These are phyloP conservation scores for Bombus confusus DNA, from an alignment of 1,140 invertebrate genomes.

Conservation along the genomic window DNA sequence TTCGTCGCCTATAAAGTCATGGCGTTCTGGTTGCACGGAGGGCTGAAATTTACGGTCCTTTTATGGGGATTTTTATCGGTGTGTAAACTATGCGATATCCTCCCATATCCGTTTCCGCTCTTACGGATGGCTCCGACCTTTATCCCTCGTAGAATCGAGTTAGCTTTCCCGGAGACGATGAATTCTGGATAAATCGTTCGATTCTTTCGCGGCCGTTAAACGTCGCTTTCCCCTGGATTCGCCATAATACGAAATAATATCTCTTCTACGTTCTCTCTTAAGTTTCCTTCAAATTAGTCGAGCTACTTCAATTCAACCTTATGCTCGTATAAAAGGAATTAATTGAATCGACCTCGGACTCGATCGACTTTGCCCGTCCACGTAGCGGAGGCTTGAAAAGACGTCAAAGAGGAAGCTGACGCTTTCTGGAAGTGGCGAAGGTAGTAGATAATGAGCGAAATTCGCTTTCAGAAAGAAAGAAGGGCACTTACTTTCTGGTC, in stretches of 20 bases:
- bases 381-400: too few relatives aligned
- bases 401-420: too few relatives aligned
- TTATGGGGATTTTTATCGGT: conserved; percentile 78
- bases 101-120: conserved; percentile 71
- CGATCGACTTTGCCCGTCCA: too few relatives aligned
- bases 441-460: too few relatives aligned
- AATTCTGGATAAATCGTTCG: conserved; percentile 74
- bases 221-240: conserved; percentile 49
- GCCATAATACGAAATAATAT: not conserved
- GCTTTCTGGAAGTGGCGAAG: too few relatives aligned
- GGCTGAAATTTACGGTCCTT: conserved; percentile 72
- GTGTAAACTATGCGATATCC: conserved; percentile 75
- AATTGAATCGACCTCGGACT: not conserved
- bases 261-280: not conserved
- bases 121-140: conserved; percentile 61
- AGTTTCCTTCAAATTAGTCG: not conserved
- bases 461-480: too few relatives aligned
- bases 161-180: conserved; percentile 64
- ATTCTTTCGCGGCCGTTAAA: conserved; percentile 62
- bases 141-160: conserved; percentile 61
- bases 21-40: conserved; percentile 59
- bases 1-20: conserved; percentile 71
- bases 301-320: not conserved
- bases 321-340: not conserved
- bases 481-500: too few relatives aligned